These are phyloP conservation scores for Lagocephalus sceleratus DNA, from an alignment of 2,797 vertebrate genomes.

Conservation along the genomic window DNA sequence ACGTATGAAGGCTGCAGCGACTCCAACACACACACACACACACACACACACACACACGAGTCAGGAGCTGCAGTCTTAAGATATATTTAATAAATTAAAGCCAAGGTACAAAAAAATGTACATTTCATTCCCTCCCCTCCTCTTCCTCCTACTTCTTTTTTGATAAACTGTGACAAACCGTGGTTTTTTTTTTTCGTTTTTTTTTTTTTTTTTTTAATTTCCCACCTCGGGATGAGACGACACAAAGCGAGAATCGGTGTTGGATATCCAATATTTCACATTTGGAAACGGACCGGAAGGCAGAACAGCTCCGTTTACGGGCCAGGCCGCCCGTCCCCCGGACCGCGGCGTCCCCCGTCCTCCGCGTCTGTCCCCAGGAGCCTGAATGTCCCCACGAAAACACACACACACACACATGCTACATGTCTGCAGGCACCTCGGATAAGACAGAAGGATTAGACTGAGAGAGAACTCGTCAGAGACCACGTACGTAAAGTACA, in stretches of 20 bases:
- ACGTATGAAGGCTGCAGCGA: neutral
- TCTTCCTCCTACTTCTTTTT: constrained; percentile 38
- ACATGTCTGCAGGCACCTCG: constrained; percentile 81
- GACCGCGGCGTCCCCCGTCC: constrained; percentile 27
- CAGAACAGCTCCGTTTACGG: constrained; percentile 10
- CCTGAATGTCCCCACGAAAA: constrained; percentile 36
- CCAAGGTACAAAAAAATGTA: constrained; percentile 82
- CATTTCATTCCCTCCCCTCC: constrained; percentile 58
- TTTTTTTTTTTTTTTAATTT: too few relatives aligned
- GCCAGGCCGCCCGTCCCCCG: constrained; percentile 5
- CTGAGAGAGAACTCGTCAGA: constrained; percentile 61
- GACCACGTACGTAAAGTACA: constrained; percentile 66
- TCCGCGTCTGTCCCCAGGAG: constrained; percentile 31
- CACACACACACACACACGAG: constrained; percentile 32
- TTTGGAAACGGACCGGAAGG: constrained; percentile 22
- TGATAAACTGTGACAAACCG: constrained; percentile 51
- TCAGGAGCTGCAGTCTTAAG: constrained; percentile 67
- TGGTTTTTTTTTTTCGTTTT: too few relatives aligned
- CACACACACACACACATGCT: constrained; percentile 83
- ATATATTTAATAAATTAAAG: constrained; percentile 90
- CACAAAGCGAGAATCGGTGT: constrained; percentile 36
- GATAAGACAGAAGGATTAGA: constrained; percentile 72
- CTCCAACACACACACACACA: constrained; percentile 32
- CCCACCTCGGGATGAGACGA: constrained; percentile 36
- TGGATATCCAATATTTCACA: constrained; percentile 35